Evolutionary conservation across 2,113 vertebrate species (phyloP), one percentile per base, ranked within the genome.

Genomic region (Narcine bancroftii): DNA sequence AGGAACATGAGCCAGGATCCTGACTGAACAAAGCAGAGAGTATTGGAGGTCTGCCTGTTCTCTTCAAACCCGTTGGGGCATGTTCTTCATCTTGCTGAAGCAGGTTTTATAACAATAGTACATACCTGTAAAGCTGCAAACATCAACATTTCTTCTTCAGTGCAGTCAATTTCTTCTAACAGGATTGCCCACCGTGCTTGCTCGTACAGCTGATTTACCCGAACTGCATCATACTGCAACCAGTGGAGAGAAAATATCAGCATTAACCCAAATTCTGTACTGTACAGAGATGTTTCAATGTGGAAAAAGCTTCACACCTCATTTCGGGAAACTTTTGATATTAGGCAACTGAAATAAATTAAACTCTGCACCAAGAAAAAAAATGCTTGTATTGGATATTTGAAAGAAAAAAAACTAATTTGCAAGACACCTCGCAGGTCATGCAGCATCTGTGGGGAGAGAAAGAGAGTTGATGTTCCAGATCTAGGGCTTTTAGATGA

Each of bases 111-210:
- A 92, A 91, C 63, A 69, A 33, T 71, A 33, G 94, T 93, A 94
- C 94, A 0, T 95, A 97, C 99, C 97, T 99, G 99, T 13, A 99
- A 93, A 0, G 98, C 98, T 7, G 98, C 99, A 2, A 99, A 99
- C 96, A 99, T 98, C 92, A 99, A 93, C 98, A 99, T 99, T 93
- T 99, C 99, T 92, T 99, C 99, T 65, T 99, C 99, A 0, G 99
- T 99, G 95, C 98, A 99, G 75, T 99, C 99, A 0, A 99, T 98
- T 93, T 99, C 98, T 94, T 99, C 99, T 93, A 98, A 92, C 72
- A 99, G 95, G 95, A 99, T 97, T 93, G 97, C 94, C 99, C 99
- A 99, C 24, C 98, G 97, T 0, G 97, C 99, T 95, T 99, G 99
- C 92, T 99, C 99, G 0, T 99, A 99, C 19, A 99, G 95, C 92